These are phyloP conservation scores for Drosophila ironensis DNA, from an alignment of 1,140 invertebrate genomes.

Conservation along the genomic window DNA sequence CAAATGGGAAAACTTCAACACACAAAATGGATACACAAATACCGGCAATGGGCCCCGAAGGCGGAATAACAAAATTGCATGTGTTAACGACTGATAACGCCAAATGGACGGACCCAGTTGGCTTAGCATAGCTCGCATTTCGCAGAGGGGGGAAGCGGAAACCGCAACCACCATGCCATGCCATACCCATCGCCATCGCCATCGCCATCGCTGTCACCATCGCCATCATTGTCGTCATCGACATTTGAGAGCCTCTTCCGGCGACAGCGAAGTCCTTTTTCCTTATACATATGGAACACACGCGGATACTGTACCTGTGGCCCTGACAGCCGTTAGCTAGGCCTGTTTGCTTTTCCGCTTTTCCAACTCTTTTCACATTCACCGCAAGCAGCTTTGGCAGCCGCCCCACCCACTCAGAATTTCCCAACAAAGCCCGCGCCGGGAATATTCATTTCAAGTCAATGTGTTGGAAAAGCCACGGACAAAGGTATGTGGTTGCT, in stretches of 20 bases:
- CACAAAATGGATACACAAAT: constrained; percentile 41
- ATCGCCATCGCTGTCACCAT: constrained; percentile 34
- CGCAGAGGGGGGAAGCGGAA: constrained; percentile 37
- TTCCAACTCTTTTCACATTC: constrained; percentile 42
- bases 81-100: constrained; percentile 45
- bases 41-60: constrained; percentile 10
- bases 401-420: background rate
- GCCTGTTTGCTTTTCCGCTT: constrained; percentile 42
- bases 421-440: background rate
- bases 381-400: constrained; percentile 33
- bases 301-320: constrained; percentile 2
- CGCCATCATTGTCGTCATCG: constrained; percentile 29
- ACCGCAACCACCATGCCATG: constrained; percentile 21
- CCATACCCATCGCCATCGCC: constrained; percentile 19
- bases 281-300: constrained; percentile 1
- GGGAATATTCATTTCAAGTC: constrained; percentile 8
- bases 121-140: constrained; percentile 8
- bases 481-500: background rate
- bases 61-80: constrained; percentile 11
- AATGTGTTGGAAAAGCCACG: background rate
- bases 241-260: constrained; percentile 19
- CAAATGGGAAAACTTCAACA: constrained; percentile 64
- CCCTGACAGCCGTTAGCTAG: constrained; percentile 22
- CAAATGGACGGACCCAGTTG: constrained; percentile 31
- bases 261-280: background rate